Percentiles rank a stretch among this genome's conserved stretches.
Evolutionary conservation across 2,888 invertebrate genomes (phyloP).

Genomic region (Ypsolopha scabrella): DNA sequence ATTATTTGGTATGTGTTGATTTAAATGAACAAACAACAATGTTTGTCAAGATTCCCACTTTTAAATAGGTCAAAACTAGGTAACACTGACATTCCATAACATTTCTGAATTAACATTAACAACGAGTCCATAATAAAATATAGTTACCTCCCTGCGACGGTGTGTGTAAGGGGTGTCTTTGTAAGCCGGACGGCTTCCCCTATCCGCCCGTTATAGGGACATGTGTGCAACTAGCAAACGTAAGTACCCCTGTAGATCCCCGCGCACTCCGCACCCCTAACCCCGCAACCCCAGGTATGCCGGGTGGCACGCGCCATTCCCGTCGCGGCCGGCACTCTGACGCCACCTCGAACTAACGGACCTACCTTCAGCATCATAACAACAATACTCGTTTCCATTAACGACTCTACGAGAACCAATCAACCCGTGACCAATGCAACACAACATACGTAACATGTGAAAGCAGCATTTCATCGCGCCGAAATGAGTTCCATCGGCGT

Average conservation of each 20-base stretch:
- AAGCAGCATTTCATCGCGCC: conserved; percentile 37
- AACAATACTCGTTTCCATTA: background rate
- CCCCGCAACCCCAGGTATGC: conserved; percentile 55
- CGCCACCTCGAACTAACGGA: conserved; percentile 40
- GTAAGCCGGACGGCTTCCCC: conserved; percentile 37
- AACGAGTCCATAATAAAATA: no score
- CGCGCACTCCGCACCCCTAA: conserved; percentile 28
- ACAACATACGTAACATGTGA: conserved; percentile 54
- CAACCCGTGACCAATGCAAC: conserved; percentile 30
- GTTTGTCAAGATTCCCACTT: no score
- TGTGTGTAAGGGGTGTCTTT: conserved; percentile 13
- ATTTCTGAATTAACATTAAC: no score
- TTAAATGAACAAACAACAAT: no score
- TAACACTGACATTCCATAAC: no score
- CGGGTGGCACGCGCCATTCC: conserved; percentile 67
- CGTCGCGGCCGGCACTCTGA: conserved; percentile 58
- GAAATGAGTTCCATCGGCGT: conserved; percentile 71
- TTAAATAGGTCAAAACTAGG: no score
- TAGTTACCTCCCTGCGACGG: conserved; percentile 3
- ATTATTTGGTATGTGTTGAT: no score
- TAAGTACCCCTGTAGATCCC: conserved; percentile 68
- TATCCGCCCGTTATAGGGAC: conserved; percentile 59
- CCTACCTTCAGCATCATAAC: conserved; percentile 8
- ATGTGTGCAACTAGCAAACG: conserved; percentile 68
- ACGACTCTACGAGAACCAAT: conserved; percentile 29